A percentile compares a stretch with the other conserved stretches of the same genome.
phyloP scores from a whole-genome alignment of 2,888 invertebrate species.

The Agrotis exclamationis region DNA sequence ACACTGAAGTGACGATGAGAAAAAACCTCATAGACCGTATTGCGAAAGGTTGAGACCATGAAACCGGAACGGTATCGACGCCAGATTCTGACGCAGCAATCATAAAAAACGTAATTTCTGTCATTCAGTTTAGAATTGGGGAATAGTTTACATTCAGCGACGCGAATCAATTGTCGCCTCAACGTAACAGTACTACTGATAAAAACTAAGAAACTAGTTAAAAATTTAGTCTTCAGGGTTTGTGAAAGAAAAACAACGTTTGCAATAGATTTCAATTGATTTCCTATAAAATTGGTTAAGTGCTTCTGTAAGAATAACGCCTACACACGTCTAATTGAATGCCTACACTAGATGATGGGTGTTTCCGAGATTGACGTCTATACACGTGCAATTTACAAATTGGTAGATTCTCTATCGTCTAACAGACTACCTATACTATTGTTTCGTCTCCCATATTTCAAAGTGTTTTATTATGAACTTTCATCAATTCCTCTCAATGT shows the following conservation, averaged over 20 bases:
- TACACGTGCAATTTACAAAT: constrained; percentile 20
- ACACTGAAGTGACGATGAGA: constrained; percentile 64
- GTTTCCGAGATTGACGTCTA: constrained; percentile 43
- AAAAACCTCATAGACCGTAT: constrained; percentile 61
- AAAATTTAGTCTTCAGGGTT: constrained; percentile 25
- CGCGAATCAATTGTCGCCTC: constrained; percentile 45
- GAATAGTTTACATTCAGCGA: constrained; percentile 39
- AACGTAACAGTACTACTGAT: constrained; percentile 22
- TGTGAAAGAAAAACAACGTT: constrained; percentile 26
- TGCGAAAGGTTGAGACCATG: constrained; percentile 59
- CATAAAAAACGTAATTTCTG: constrained; percentile 58
- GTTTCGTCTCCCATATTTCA: constrained; percentile 17
- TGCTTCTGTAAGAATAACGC: constrained; percentile 29
- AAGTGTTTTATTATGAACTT: constrained; percentile 6
- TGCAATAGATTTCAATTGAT: constrained; percentile 32
- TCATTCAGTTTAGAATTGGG: constrained; percentile 50
- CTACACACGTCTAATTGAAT: constrained; percentile 44
- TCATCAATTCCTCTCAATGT: not conserved
- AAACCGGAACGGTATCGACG: constrained; percentile 58
- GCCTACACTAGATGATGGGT: constrained; percentile 38
- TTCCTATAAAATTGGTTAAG: constrained; percentile 41
- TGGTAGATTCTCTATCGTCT: constrained; percentile 35
- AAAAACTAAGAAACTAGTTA: constrained; percentile 29
- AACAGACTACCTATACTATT: constrained; percentile 29
- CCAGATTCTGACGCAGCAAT: constrained; percentile 32